A percentile compares a stretch with the other conserved stretches of the same genome.
These are phyloP conservation scores for Petrophora chlorosata DNA, from an alignment of 2,888 invertebrate genomes.

Conservation along the genomic window DNA sequence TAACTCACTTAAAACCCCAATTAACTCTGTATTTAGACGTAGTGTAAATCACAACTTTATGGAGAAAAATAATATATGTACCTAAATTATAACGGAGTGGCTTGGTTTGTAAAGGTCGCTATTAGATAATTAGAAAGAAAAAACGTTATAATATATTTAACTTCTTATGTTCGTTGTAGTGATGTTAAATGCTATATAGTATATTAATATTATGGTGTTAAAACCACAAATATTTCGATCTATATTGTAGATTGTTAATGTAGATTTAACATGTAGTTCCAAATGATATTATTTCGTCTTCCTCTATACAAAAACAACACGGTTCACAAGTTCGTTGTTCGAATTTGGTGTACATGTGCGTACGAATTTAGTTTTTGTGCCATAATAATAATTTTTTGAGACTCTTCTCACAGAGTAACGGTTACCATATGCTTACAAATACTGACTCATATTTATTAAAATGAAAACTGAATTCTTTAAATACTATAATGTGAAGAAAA, in stretches of 20 bases:
- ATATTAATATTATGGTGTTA: too few relatives aligned
- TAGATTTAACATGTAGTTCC: conserved; percentile 12
- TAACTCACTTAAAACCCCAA: too few relatives aligned
- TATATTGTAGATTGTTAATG: conserved; percentile 3
- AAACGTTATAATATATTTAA: neutral
- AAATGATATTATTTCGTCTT: conserved; percentile 9
- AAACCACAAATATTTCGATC: neutral
- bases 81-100: neutral
- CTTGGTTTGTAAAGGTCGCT: conserved; percentile 7
- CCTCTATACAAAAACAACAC: conserved; percentile 4
- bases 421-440: neutral
- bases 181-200: too few relatives aligned
- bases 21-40: neutral
- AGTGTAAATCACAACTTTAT: neutral
- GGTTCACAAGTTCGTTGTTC: conserved; percentile 12
- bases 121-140: conserved; percentile 3
- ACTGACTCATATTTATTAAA: neutral
- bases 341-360: conserved; percentile 16
- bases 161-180: too few relatives aligned
- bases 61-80: too few relatives aligned
- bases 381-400: conserved; percentile 27
- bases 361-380: conserved; percentile 34
- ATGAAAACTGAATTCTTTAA: neutral
- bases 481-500: neutral
- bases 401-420: conserved; percentile 21